These are phyloP conservation scores for Aphidius colemani DNA, from an alignment of 2,888 invertebrate genomes.

Conservation along the genomic window DNA sequence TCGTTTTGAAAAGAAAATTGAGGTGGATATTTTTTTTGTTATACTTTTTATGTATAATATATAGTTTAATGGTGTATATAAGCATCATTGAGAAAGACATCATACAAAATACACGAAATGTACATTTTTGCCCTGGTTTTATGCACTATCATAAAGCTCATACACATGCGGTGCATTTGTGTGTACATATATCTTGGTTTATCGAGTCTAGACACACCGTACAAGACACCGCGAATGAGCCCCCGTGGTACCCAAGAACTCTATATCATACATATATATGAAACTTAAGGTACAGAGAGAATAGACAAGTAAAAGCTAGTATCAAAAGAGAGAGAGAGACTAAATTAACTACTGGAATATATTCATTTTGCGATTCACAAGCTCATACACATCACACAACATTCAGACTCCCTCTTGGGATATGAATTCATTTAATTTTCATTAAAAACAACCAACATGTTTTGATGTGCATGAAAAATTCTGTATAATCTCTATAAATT, in stretches of 20 bases:
- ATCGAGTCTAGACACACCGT: slow-evolving; percentile 37
- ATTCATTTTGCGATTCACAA: slow-evolving; percentile 21
- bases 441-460: background rate
- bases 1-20: slow-evolving; percentile 33
- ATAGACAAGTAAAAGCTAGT: slow-evolving; percentile 3
- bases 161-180: slow-evolving; percentile 39
- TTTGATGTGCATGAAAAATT: too few relatives aligned
- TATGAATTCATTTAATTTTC: slow-evolving; percentile 19
- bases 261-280: background rate
- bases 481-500: background rate
- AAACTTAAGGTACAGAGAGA: background rate
- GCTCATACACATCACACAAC: slow-evolving; percentile 15
- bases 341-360: slow-evolving; percentile 34
- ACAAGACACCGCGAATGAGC: slow-evolving; percentile 35
- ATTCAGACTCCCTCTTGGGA: background rate
- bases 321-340: slow-evolving; percentile 25
- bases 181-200: slow-evolving; percentile 35
- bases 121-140: slow-evolving; percentile 29
- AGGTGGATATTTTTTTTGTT: background rate
- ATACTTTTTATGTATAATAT: too few relatives aligned
- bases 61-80: background rate
- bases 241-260: slow-evolving; percentile 18
- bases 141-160: slow-evolving; percentile 37
- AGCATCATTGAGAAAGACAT: too few relatives aligned
- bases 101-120: background rate